Evolutionary conservation across 2,113 vertebrate genomes (phyloP), one percentile per base, ranked within the genome.

Genomic region (Peromyscus polionotus): DNA sequence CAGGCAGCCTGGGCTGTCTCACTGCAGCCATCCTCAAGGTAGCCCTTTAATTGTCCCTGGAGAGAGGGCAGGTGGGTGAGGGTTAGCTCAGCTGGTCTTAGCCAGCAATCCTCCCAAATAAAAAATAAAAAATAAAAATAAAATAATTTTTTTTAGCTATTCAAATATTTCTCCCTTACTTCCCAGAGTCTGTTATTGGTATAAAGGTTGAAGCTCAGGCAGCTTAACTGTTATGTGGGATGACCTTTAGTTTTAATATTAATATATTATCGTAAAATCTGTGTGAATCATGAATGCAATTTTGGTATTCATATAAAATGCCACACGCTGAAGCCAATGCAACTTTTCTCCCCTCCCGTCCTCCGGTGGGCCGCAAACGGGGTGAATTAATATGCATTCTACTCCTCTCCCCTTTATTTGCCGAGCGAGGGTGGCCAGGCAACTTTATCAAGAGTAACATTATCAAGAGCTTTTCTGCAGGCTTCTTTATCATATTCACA

Each of bases 241-340:
- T 99, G 99, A 99, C 99, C 99, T 99, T 99, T 99, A 99, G 99
- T 99, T 99, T 99, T 99, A 99, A 99, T 99, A 99, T 99, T 99
- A 99, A 99, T 99, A 99, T 99, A 99, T 99, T 99, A 99, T 99
- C 99, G 99, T 99, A 98, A 99, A 99, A 99, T 99, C 99, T 98
- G 96, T 98, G 99, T 98, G 99, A 98, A 98, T 99, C 99, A 99
- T 98, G 98, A 99, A 99, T 98, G 99, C 99, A 99, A 99, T 99
- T 99, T 99, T 99, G 99, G 99, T 99, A 99, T 99, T 99, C 99
- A 99, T 98, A 99, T 99, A 98, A 99, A 99, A 99, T 99, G 99
- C 99, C 99, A 99, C 39, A 97, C 97, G 97, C 98, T 97, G 98
- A 99, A 98, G 98, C 98, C 98, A 96, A 95, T 98, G 98, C 98